A percentile compares a stretch with the other conserved stretches of the same genome.
phyloP scores from a whole-genome alignment of 2,113 vertebrate species.

The Electrona antarctica region DNA sequence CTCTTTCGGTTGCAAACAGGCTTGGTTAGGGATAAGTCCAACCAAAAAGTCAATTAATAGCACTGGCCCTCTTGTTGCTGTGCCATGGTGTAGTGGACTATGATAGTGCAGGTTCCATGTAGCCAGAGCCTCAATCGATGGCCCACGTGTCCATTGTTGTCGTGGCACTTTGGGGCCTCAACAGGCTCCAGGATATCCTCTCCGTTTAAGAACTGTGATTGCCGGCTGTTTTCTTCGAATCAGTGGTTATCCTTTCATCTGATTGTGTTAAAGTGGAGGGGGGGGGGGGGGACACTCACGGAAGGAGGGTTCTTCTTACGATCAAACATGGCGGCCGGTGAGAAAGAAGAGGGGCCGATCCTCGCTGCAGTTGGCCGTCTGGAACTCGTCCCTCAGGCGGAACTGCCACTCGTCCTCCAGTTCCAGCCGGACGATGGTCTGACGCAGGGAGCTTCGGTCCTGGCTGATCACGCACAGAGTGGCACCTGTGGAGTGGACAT shows the following conservation, averaged over 20 bases:
- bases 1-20: conserved; percentile 33
- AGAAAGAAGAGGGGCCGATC: conserved; percentile 96
- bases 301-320: too few species aligned
- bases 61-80: background rate
- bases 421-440: conserved; percentile 94
- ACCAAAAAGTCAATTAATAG: conserved; percentile 18
- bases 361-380: conserved; percentile 95
- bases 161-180: conserved; percentile 8
- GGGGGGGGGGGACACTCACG: too few species aligned
- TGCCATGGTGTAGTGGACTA: conserved; percentile 32
- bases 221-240: conserved; percentile 24
- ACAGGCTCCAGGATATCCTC: background rate
- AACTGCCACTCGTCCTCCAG: conserved; percentile 99
- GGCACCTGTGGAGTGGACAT: conserved; percentile 80
- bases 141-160: conserved; percentile 10
- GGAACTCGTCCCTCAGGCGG: conserved; percentile 95
- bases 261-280: conserved; percentile 12
- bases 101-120: conserved; percentile 3
- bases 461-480: conserved; percentile 98
- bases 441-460: conserved; percentile 94
- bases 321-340: conserved; percentile 92
- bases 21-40: conserved; percentile 20
- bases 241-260: conserved; percentile 22
- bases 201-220: conserved; percentile 18
- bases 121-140: conserved; percentile 12